A percentile compares a stretch with the other conserved stretches of the same genome.
phyloP scores from a whole-genome alignment of 2,113 vertebrate genomes.

The Neoarius graeffei region DNA sequence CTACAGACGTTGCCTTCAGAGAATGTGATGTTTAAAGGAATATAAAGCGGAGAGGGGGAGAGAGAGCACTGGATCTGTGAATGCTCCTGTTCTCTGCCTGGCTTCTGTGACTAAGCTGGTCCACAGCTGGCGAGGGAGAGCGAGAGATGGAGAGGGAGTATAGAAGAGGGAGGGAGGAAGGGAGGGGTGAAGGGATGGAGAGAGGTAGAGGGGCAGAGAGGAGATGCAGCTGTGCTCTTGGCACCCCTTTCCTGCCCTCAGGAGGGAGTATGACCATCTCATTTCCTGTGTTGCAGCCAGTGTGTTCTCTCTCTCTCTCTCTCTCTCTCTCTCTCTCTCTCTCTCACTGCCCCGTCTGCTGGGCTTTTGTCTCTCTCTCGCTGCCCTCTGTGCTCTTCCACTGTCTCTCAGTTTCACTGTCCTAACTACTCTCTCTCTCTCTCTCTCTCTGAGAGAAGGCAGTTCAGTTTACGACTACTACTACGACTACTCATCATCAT shows the following conservation, averaged over 20 bases:
- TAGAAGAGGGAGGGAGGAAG: slow-evolving; percentile 28
- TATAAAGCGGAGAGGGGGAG: slow-evolving; percentile 29
- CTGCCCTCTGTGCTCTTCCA: not conserved
- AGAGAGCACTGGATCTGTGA: not conserved
- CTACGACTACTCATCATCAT: not conserved
- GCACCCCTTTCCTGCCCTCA: slow-evolving; percentile 42
- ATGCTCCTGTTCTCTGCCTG: slow-evolving; percentile 38
- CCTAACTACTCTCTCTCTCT: not conserved
- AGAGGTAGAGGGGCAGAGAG: slow-evolving; percentile 41
- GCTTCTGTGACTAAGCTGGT: slow-evolving; percentile 39
- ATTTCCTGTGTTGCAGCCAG: slow-evolving; percentile 65
- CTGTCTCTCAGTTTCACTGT: not conserved
- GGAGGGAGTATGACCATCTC: slow-evolving; percentile 56
- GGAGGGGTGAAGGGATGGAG: slow-evolving; percentile 46
- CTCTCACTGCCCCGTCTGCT: not conserved
- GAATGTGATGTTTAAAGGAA: slow-evolving; percentile 38
- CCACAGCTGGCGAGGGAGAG: slow-evolving; percentile 36
- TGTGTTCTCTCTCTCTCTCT: slow-evolving; percentile 40
- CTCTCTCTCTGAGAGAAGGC: not conserved
- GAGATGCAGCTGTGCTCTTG: slow-evolving; percentile 57
- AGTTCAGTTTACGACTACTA: not conserved
- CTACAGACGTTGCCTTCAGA: slow-evolving; percentile 37
- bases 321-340: not conserved
- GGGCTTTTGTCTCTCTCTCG: not conserved
- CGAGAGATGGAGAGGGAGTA: not conserved